Conservation (phyloP, 2,797 vertebrate species). For the Sebastes steindachneri region DNA sequence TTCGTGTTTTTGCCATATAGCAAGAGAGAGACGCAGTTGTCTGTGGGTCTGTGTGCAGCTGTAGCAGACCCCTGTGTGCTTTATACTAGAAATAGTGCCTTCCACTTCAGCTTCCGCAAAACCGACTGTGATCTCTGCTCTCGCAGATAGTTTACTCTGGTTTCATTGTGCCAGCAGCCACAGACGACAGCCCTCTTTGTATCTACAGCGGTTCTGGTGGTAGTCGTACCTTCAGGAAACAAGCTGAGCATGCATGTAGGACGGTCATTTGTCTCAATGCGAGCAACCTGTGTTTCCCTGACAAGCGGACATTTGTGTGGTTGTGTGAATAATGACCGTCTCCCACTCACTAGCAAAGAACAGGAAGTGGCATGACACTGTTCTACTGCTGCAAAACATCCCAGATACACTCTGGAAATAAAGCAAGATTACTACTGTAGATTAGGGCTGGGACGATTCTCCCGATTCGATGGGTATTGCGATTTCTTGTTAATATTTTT, state of each 20-base stretch:
- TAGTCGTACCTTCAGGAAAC: not conserved
- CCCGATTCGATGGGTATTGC: too few relatives aligned
- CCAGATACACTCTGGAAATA: not conserved
- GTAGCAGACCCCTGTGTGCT: conserved; percentile 31
- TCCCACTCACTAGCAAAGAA: not conserved
- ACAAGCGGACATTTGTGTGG: not conserved
- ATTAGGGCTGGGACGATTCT: too few relatives aligned
- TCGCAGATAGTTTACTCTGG: not conserved
- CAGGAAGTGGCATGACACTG: not conserved
- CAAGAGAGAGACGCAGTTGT: conserved; percentile 32
- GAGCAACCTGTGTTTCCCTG: not conserved
- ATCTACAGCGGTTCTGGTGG: not conserved
- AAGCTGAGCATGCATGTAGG: too few relatives aligned
- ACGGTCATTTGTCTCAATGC: not conserved
- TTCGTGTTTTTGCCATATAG: conserved; percentile 25
- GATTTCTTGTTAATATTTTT: too few relatives aligned
- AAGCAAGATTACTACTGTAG: not conserved
- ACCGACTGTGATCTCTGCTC: conserved; percentile 38
- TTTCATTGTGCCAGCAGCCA: not conserved
- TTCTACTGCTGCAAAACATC: not conserved
- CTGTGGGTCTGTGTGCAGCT: conserved; percentile 34
- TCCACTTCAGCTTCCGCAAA: conserved; percentile 9
- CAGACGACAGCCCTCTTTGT: not conserved
- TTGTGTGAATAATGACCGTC: not conserved
- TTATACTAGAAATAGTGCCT: conserved; percentile 18